Base-by-base conservation (phyloP, 2,888 invertebrate genomes). In the Anarsia innoxiella region DNA sequence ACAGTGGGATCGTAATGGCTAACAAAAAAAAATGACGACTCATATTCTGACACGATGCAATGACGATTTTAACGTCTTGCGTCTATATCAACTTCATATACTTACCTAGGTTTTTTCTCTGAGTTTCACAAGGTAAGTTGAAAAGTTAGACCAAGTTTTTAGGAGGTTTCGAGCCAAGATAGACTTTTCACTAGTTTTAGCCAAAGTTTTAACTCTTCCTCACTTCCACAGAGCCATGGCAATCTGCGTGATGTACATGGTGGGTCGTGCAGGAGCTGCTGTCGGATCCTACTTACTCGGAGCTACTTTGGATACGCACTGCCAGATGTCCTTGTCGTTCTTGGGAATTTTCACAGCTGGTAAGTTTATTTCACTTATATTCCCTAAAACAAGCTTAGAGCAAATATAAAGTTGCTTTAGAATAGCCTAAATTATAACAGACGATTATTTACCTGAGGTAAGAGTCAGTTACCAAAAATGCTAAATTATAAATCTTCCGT, bases 231-330 rank as follows among this genome's bases (percentile, higher is more conserved):
- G 88, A 40, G 90, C 88, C 0, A 87, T 90, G 68, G 89, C 90
- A 1, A 86, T 91, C 65, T 90, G 89, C 44, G 69, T 89, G 32
- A 87, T 88, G 66, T 87, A 89, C 56, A 88, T 88, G 71, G 83
- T 87, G 30, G 91, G 91, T 0, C 79, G 91, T 15, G 64, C 87
- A 0, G 91, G 91, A 0, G 90, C 90, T 0, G 89, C 90, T 1
- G 66, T 84, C 1, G 90, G 90, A 32, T 89, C 90, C 47, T 67
- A 88, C 42, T 59, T 89, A 1, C 87, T 91, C 23, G 91, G 90
- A 1, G 78, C 86, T 38, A 80, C 89, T 0, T 72, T 91, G 45
- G 90, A 90, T 52, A 66, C 76, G 8, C 84, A 87, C 51, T 89
- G 89, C 46, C 83, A 87, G 42, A 67, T 88, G 3, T 88, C 90